Evolutionary conservation across 1,140 invertebrate species (phyloP), one percentile per base, ranked within the genome.

Genomic region (Holcopasites calliopsidis): DNA sequence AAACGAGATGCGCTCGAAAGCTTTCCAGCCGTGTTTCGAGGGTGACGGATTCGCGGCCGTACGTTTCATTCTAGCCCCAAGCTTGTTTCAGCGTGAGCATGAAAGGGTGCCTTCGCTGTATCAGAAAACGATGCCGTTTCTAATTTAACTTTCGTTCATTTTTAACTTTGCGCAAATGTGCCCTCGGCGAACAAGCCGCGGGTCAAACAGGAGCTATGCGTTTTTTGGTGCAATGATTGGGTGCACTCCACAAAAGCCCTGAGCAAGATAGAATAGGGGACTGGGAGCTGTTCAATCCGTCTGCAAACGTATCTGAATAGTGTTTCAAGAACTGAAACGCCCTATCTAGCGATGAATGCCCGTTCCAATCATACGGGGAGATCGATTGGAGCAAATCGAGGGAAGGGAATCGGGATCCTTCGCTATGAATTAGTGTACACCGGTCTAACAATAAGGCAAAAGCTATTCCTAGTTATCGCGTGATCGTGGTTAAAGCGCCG

Each of bases 31-130:
- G 40, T 31, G 16, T 23, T 49, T n/a, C 33, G 26, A 54, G n/a
- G 31, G 31, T n/a, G 31, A n/a, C 10, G 21, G 16, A 26, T 52
- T 7, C 38, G 31, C n/a, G 33, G 54, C 16, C 11, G 26, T 58
- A 54, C 58, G 70, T 44, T 13, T 54, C 49, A 16, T 16, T 74
- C 47, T 66, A 74, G 61, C 47, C 13, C 33, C 18, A 64, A 44
- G 50, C 38, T 54, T 54, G 49, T 74, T n/a, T 66, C 61, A 66
- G 71, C 71, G 71, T 74, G 71, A 66, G 71, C 61, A 35, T 74
- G 23, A 66, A 57, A 55, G 71, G 38, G 71, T 74, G 71, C 42
- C 18, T 21, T 38, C 23, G 5, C 21, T 18, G n/a, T n/a, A 16
- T 28, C 23, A 35, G 13, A 31, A 31, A 21, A 28, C 3, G 38